Evolutionary conservation across 2,113 vertebrate genomes (phyloP).

Genomic region (Neofelis nebulosa): DNA sequence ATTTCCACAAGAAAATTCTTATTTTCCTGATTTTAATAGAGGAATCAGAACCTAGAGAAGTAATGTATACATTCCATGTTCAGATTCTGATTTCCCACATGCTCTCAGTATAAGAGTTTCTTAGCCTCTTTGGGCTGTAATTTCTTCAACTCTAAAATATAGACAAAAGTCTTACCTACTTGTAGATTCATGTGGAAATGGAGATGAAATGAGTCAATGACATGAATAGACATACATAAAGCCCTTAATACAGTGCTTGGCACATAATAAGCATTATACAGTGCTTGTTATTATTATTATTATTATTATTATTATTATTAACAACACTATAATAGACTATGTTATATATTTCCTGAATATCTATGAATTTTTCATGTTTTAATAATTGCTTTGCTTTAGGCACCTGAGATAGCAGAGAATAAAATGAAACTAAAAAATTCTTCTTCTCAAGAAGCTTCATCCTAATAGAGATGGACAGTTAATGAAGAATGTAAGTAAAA

Average conservation of each 20-base stretch:
- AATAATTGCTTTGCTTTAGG: neutral
- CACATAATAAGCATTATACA: neutral
- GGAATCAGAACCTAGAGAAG: neutral
- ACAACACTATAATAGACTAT: neutral
- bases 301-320: neutral
- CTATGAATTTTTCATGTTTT: neutral
- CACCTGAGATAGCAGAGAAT: neutral
- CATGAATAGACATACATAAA: neutral
- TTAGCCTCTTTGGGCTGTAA: neutral
- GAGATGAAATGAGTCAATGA: neutral
- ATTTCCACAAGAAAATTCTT: neutral
- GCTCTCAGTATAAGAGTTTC: neutral
- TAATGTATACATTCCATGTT: neutral
- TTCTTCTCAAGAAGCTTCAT: neutral
- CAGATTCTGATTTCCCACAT: neutral
- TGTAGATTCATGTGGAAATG: neutral
- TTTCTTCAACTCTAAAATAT: neutral
- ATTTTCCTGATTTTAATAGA: neutral
- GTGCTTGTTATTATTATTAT: neutral
- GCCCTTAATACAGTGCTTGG: neutral
- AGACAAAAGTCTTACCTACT: neutral
- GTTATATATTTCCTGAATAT: neutral
- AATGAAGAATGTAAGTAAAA: neutral
- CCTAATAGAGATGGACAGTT: neutral
- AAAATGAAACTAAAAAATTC: slow-evolving; percentile 27